Conservation (phyloP, 2,797 vertebrate genomes). For the Orientallactaga sibirica region DNA sequence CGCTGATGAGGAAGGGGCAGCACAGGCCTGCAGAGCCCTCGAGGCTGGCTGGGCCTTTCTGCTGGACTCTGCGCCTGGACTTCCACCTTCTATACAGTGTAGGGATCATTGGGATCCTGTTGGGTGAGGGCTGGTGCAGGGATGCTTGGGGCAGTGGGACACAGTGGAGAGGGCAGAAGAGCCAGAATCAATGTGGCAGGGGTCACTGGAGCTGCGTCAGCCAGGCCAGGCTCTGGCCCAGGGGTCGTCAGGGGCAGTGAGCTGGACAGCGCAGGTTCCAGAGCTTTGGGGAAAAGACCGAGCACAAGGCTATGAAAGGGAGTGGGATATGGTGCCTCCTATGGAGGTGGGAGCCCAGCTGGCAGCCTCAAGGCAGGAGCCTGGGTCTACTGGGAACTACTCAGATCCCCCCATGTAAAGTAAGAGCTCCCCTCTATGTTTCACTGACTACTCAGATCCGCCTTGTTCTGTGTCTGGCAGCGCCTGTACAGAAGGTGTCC, state of each 20-base stretch:
- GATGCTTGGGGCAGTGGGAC: not conserved
- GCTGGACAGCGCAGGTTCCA: not conserved
- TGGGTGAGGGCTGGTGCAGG: not conserved
- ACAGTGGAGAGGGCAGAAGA: not conserved
- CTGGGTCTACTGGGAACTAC: not conserved
- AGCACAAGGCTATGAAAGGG: not conserved
- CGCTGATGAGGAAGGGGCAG: too few relatives aligned
- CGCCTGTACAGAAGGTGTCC: accelerated
- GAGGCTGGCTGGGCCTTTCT: not conserved
- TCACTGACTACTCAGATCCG: not conserved
- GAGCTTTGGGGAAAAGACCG: not conserved
- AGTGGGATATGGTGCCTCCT: not conserved
- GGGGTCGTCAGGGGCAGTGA: not conserved
- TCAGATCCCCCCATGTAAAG: not conserved
- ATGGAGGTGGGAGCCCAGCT: too few relatives aligned
- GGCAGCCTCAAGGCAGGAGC: not conserved
- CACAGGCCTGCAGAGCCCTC: accelerated
- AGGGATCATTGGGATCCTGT: not conserved
- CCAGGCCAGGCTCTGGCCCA: not conserved
- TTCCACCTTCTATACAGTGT: too few relatives aligned
- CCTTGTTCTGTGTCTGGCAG: accelerated
- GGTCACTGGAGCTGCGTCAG: not conserved
- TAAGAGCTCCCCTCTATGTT: accelerated
- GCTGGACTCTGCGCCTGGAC: not conserved
- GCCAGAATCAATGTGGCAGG: not conserved